Conservation (phyloP, 2,113 vertebrate species). For the Puffinus mauretanicus region DNA sequence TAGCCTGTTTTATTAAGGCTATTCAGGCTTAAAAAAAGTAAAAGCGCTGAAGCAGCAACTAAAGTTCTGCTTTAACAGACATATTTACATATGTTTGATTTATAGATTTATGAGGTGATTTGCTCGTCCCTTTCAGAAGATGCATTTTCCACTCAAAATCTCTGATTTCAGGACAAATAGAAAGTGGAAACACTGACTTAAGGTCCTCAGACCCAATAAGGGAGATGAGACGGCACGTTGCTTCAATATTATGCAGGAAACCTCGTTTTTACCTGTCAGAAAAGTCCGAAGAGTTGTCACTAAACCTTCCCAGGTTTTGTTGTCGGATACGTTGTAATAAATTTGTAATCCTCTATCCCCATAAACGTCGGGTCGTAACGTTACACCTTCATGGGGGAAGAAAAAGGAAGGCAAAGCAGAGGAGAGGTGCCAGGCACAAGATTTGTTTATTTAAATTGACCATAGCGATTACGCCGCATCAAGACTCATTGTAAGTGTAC, state of each 20-base stretch:
- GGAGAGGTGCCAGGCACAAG: background rate
- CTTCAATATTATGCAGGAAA: background rate
- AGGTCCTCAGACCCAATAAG: background rate
- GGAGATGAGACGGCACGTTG: background rate
- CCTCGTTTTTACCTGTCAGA: conserved; percentile 74
- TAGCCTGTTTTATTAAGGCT: background rate
- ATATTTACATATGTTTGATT: background rate
- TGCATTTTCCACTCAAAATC: background rate
- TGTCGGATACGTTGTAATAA: conserved; percentile 79
- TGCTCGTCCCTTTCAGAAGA: background rate
- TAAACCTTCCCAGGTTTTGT: conserved; percentile 74
- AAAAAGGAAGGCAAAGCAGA: background rate
- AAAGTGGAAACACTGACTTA: background rate
- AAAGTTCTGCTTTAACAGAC: background rate
- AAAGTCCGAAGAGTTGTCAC: conserved; percentile 74
- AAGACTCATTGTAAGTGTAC: background rate
- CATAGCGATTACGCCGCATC: background rate
- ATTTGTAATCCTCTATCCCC: conserved; percentile 79
- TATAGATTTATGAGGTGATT: background rate
- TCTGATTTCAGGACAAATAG: background rate
- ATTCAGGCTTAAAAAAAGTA: background rate
- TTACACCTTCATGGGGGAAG: conserved; percentile 72
- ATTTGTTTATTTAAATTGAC: background rate
- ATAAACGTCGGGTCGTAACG: conserved; percentile 82
- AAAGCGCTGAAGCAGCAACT: background rate